A percentile compares a stretch with the other conserved stretches of the same genome.
phyloP scores from a whole-genome alignment of 2,113 vertebrate species.

The Alectura lathami region DNA sequence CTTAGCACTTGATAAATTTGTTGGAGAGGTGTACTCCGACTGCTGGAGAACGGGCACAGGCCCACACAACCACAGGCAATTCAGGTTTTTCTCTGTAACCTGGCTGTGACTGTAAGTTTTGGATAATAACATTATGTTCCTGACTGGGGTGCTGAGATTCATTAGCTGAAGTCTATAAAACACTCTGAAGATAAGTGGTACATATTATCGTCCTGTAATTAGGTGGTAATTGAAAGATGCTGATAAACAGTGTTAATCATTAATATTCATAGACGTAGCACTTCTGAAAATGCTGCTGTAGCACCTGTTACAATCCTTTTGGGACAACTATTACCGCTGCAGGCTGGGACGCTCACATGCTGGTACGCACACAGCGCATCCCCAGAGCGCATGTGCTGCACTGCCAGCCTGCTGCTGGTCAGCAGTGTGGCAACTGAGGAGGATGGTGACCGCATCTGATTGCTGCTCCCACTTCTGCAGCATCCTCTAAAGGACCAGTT shows the following conservation, averaged over 20 bases:
- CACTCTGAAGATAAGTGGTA: slow-evolving; percentile 62
- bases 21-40: neutral
- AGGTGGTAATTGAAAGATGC: slow-evolving; percentile 69
- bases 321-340: neutral
- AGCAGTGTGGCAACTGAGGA: neutral
- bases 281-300: slow-evolving; percentile 10
- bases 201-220: slow-evolving; percentile 65
- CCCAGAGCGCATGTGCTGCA: rapidly evolving
- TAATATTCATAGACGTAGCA: slow-evolving; percentile 58
- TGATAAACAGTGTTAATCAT: slow-evolving; percentile 66
- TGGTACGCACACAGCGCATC: neutral
- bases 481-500: neutral
- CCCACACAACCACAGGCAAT: neutral
- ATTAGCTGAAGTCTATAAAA: slow-evolving; percentile 59
- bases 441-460: neutral
- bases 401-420: neutral
- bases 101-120: neutral
- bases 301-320: neutral
- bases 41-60: neutral
- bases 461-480: neutral
- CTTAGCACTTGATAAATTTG: neutral
- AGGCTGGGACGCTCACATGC: neutral
- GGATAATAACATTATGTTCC: slow-evolving; percentile 5
- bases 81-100: neutral
- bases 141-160: slow-evolving; percentile 36